phyloP scores from a whole-genome alignment of 2,113 vertebrate species.

The Aviceda subcristata region DNA sequence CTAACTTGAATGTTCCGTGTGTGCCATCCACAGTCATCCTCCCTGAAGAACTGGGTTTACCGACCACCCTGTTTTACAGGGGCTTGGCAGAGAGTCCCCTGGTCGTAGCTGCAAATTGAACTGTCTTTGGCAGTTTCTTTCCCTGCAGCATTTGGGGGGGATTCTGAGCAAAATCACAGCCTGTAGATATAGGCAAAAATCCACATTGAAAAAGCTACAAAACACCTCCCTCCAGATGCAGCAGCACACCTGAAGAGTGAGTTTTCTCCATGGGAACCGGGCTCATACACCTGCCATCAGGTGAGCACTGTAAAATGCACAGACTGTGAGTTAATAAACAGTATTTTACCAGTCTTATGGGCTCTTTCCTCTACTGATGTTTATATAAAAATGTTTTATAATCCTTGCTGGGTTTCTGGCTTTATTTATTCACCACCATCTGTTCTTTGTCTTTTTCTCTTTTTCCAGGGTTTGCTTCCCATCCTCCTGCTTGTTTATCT shows the following conservation, averaged over 20 bases:
- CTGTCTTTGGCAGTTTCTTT: not conserved
- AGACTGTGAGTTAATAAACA: not conserved
- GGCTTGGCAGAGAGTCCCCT: not conserved
- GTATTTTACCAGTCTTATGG: not conserved
- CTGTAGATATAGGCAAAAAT: not conserved
- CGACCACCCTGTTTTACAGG: not conserved
- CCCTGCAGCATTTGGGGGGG: not conserved
- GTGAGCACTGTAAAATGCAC: not conserved
- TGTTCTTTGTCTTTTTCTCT: slow-evolving; percentile 27
- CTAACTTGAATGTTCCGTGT: not conserved
- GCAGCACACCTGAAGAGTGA: not conserved
- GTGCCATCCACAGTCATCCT: not conserved
- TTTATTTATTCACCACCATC: slow-evolving; percentile 13
- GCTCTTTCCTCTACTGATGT: not conserved
- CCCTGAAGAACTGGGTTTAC: not conserved
- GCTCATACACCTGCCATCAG: not conserved
- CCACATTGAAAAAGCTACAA: not conserved
- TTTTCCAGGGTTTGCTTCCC: not conserved
- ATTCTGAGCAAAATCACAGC: not conserved
- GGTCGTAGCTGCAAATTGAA: not conserved
- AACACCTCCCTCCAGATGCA: not conserved
- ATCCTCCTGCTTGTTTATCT: not conserved
- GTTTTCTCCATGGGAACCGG: not conserved
- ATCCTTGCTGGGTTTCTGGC: slow-evolving; percentile 14
- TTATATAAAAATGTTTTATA: slow-evolving; percentile 18